Conservation (phyloP, 2,797 vertebrate species). For the Hippoglossus hippoglossus region DNA sequence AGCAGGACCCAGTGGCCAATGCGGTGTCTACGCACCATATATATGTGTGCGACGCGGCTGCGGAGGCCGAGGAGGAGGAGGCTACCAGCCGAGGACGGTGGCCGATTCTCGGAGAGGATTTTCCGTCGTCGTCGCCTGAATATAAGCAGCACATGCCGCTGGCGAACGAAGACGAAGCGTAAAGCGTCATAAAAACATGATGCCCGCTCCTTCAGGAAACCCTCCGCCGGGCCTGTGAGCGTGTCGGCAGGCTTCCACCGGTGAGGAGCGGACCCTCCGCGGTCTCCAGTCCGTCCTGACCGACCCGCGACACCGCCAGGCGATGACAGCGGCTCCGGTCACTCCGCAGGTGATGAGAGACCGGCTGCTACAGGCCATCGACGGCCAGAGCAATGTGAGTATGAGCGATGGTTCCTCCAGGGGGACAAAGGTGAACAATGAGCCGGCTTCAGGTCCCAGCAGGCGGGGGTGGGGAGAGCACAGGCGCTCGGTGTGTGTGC, state of each 20-base stretch:
- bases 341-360: slow-evolving; percentile 95
- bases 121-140: not conserved
- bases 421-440: not conserved
- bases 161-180: slow-evolving; percentile 41
- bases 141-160: slow-evolving; percentile 11
- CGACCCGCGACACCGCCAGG: slow-evolving; percentile 83
- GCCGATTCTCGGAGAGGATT: slow-evolving; percentile 46
- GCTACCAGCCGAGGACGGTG: slow-evolving; percentile 67
- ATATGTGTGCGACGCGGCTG: not conserved
- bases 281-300: slow-evolving; percentile 76
- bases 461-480: slow-evolving; percentile 13
- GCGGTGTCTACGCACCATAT: not conserved
- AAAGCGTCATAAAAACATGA: slow-evolving; percentile 54
- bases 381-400: slow-evolving; percentile 95
- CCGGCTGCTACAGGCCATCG: slow-evolving; percentile 95
- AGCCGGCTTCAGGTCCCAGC: slow-evolving; percentile 1
- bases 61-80: slow-evolving; percentile 45
- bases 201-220: slow-evolving; percentile 26
- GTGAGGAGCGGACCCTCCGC: slow-evolving; percentile 66
- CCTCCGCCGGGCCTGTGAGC: slow-evolving; percentile 59
- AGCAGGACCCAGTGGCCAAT: not conserved
- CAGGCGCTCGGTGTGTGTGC: not conserved
- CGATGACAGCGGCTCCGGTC: slow-evolving; percentile 93
- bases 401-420: not conserved
- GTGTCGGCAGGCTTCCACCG: slow-evolving; percentile 59